phyloP scores from a whole-genome alignment of 2,113 vertebrate genomes.

The Oxyura jamaicensis region DNA sequence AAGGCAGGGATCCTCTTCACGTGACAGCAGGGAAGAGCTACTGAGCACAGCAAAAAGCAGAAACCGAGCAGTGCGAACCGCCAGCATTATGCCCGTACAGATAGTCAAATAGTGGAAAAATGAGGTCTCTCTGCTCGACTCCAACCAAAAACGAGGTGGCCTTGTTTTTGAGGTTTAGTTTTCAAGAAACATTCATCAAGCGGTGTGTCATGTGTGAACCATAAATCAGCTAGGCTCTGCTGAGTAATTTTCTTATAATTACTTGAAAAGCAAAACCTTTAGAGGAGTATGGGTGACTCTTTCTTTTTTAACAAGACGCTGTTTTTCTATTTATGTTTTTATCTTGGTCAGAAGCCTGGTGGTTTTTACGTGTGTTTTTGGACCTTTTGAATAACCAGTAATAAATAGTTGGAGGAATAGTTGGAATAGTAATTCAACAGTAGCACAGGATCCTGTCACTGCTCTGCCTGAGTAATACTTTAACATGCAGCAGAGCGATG shows the following conservation, averaged over 20 bases:
- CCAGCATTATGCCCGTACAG: too few relatives aligned
- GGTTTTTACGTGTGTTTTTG: slow-evolving; percentile 27
- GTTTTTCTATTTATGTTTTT: slow-evolving; percentile 1
- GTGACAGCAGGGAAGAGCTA: background rate
- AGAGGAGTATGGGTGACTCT: background rate
- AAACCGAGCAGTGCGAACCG: background rate
- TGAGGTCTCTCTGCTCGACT: background rate
- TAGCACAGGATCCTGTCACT: background rate
- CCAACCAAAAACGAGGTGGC: background rate
- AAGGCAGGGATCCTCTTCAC: background rate
- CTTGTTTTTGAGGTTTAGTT: background rate
- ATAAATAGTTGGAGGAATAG: background rate
- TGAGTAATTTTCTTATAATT: background rate
- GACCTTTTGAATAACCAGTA: slow-evolving; percentile 44
- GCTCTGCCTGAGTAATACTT: slow-evolving; percentile 1
- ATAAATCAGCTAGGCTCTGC: slow-evolving; percentile 34
- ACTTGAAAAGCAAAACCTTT: background rate
- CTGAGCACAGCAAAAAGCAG: background rate
- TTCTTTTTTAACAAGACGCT: background rate
- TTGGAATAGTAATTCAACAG: slow-evolving; percentile 32
- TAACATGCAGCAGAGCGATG: slow-evolving; percentile 52
- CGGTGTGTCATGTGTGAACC: background rate
- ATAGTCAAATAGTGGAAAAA: background rate
- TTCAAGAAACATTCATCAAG: slow-evolving; percentile 3
- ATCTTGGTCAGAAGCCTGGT: slow-evolving; percentile 32